phyloP scores from a whole-genome alignment of 2,113 vertebrate genomes.

The Crotalus viridis region DNA sequence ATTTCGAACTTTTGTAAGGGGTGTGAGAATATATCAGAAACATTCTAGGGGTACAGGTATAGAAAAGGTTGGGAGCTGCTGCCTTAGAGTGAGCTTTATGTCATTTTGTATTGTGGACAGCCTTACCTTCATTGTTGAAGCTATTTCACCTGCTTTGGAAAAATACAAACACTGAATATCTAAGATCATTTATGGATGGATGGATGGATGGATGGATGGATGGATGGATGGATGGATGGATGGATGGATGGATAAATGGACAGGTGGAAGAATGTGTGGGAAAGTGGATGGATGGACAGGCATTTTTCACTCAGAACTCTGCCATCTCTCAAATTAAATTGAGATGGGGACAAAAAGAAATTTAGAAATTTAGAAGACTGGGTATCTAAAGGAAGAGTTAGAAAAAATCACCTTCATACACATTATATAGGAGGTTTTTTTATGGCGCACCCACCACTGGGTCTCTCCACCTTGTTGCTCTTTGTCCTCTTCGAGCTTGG shows the following conservation, averaged over 20 bases:
- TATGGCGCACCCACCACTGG: neutral
- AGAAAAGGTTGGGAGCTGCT: no score
- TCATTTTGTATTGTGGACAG: neutral
- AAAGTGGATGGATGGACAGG: neutral
- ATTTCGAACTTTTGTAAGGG: no score
- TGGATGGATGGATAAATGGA: neutral
- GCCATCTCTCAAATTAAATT: neutral
- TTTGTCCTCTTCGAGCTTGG: neutral
- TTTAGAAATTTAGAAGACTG: neutral
- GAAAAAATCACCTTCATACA: neutral
- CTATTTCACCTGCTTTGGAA: neutral
- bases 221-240: no score
- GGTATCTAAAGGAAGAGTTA: neutral
- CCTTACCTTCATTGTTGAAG: neutral
- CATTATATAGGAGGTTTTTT: neutral
- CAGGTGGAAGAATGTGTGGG: neutral
- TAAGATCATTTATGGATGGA: neutral
- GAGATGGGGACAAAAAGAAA: neutral
- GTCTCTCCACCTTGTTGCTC: neutral
- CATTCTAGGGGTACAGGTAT: no score
- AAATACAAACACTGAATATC: neutral
- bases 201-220: neutral
- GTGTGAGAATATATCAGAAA: no score
- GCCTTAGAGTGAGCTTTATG: neutral
- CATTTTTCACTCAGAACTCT: neutral